These are phyloP conservation scores for Megaustenia siamemsis DNA, from an alignment of 2,888 invertebrate species.

Conservation along the genomic window DNA sequence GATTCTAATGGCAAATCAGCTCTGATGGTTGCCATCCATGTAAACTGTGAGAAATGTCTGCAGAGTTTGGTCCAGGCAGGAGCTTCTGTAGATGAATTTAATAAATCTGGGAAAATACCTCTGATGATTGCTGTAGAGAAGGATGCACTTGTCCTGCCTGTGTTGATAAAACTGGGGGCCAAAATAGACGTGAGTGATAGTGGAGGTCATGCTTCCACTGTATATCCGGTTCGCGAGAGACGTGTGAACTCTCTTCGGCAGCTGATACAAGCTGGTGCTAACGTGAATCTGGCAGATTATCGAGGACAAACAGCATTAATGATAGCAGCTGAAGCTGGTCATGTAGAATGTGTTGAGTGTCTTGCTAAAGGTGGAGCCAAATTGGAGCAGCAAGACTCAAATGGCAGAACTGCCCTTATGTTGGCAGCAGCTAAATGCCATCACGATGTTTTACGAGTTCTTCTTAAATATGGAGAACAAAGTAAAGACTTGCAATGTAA, in stretches of 20 bases:
- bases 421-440: background rate
- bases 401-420: constrained; percentile 28
- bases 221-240: background rate
- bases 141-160: background rate
- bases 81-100: background rate
- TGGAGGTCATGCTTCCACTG: background rate
- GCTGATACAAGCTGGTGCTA: constrained; percentile 25
- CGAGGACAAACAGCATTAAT: constrained; percentile 30
- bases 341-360: constrained; percentile 1
- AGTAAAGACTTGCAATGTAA: background rate
- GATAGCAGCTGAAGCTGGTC: constrained; percentile 16
- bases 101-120: background rate
- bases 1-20: background rate
- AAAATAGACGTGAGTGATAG: constrained; percentile 12
- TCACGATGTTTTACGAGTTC: background rate
- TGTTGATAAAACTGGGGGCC: background rate
- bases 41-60: background rate
- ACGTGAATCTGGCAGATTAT: background rate
- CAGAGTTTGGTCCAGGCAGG: constrained; percentile 6
- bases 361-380: constrained; percentile 14
- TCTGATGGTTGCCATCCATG: background rate
- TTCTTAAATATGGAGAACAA: background rate
- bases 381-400: background rate
- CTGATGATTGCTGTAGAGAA: background rate
- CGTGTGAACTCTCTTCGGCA: background rate